Conservation (phyloP, 2,797 vertebrate genomes). For the Aplochiton taeniatus region DNA sequence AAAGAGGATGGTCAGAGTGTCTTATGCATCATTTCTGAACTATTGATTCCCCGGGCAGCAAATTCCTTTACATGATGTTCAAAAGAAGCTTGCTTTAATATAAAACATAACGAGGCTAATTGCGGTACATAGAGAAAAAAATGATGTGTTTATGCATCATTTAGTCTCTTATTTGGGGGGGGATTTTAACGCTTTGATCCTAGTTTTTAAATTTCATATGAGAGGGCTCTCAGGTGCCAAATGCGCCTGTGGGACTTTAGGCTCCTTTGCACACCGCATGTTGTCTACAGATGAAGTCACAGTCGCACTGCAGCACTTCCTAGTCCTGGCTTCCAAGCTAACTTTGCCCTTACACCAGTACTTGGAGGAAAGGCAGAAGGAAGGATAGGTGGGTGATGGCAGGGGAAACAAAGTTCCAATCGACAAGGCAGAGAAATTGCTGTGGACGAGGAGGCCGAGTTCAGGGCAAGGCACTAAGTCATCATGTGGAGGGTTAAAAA, state of each 20-base stretch:
- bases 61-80: background rate
- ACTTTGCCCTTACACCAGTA: background rate
- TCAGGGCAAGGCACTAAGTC: constrained; percentile 3
- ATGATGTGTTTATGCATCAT: too few relatives aligned
- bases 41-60: constrained; percentile 1
- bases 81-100: background rate
- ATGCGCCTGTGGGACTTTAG: background rate
- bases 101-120: too few relatives aligned
- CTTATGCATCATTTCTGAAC: background rate
- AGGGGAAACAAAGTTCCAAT: background rate
- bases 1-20: background rate
- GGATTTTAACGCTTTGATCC: too few relatives aligned
- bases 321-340: background rate
- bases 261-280: background rate
- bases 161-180: too few relatives aligned
- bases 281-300: constrained; percentile 18
- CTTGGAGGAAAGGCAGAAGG: background rate
- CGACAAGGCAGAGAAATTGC: background rate
- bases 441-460: background rate
- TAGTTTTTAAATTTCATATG: background rate
- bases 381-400: background rate
- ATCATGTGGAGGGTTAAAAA: constrained; percentile 1
- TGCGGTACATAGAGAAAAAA: too few relatives aligned
- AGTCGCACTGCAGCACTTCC: constrained; percentile 29
- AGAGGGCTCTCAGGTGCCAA: background rate